Evolutionary conservation across 2,888 invertebrate genomes (phyloP).

Genomic region (Epicampocera succincta): DNA sequence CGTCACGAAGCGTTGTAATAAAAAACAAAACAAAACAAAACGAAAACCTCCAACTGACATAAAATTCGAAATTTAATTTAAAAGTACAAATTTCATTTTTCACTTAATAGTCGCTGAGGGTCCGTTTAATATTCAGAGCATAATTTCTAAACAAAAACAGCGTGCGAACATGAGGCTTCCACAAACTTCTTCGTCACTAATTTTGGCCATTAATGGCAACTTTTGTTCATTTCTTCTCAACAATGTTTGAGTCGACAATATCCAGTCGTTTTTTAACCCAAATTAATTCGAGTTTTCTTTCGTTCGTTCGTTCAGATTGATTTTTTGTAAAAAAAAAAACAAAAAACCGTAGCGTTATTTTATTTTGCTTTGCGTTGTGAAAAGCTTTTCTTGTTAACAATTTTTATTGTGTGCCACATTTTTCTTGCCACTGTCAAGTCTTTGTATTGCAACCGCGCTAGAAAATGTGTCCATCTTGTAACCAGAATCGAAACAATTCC

Average conservation of each 20-base stretch:
- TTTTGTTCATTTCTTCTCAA: slow-evolving; percentile 10
- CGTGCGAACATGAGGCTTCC: slow-evolving; percentile 37
- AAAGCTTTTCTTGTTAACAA: slow-evolving; percentile 5
- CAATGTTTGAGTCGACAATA: slow-evolving; percentile 5
- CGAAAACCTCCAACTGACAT: slow-evolving; percentile 16
- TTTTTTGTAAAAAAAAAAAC: slow-evolving; percentile 11
- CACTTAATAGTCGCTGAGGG: slow-evolving; percentile 9
- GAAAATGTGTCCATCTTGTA: slow-evolving; percentile 3
- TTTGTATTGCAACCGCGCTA: slow-evolving; percentile 21
- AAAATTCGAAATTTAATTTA: slow-evolving; percentile 56
- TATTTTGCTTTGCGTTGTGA: slow-evolving; percentile 11
- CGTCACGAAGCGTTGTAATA: slow-evolving; percentile 47
- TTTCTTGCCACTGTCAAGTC: slow-evolving; percentile 1
- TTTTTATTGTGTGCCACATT: slow-evolving; percentile 21
- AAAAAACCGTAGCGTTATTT: slow-evolving; percentile 1
- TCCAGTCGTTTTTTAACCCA: slow-evolving; percentile 30
- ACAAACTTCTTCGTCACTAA: slow-evolving; percentile 28
- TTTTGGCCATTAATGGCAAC: slow-evolving; percentile 8
- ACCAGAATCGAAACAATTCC: slow-evolving; percentile 1
- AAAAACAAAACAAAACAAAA: slow-evolving; percentile 1
- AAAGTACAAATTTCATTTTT: slow-evolving; percentile 65
- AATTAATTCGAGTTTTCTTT: slow-evolving; percentile 55
- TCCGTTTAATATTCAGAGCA: slow-evolving; percentile 64
- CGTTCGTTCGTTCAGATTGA: slow-evolving; percentile 1
- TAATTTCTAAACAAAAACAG: slow-evolving; percentile 14